Conservation (phyloP, 2,797 vertebrate species). For the Cryptoprocta ferox region DNA sequence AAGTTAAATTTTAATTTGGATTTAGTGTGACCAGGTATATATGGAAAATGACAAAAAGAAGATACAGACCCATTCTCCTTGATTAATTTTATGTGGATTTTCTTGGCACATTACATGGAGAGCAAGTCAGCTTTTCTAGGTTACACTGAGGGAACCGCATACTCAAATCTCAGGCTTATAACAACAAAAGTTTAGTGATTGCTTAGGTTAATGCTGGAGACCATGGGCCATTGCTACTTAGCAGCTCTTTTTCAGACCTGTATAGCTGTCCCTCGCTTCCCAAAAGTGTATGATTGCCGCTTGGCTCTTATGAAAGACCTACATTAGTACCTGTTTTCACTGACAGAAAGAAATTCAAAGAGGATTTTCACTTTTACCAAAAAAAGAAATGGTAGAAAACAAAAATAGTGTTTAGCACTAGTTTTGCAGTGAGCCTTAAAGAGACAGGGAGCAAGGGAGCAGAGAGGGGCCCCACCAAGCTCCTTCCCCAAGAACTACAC, state of each 20-base stretch:
- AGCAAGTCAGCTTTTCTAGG: background rate
- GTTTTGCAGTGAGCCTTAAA: background rate
- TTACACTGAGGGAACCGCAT: background rate
- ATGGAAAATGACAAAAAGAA: background rate
- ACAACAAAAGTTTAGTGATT: background rate
- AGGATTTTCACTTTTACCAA: background rate
- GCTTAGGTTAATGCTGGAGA: background rate
- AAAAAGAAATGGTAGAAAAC: background rate
- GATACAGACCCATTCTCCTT: background rate
- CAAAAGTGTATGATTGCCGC: background rate
- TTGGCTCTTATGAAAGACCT: background rate
- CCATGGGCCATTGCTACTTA: background rate
- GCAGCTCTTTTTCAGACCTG: background rate
- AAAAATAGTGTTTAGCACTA: background rate
- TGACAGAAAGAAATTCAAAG: background rate
- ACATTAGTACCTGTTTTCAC: background rate
- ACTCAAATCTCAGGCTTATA: background rate
- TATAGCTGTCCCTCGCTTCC: background rate
- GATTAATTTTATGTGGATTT: background rate
- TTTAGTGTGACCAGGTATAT: background rate
- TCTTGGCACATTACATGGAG: background rate
- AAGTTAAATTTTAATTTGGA: slow-evolving; percentile 1
- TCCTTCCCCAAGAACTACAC: background rate
- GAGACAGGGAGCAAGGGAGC: background rate
- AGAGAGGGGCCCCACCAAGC: background rate